A percentile compares a stretch with the other conserved stretches of the same genome.
These are phyloP conservation scores for Gasterosteus aculeatus DNA, from an alignment of 2,113 vertebrate genomes.

Conservation along the genomic window DNA sequence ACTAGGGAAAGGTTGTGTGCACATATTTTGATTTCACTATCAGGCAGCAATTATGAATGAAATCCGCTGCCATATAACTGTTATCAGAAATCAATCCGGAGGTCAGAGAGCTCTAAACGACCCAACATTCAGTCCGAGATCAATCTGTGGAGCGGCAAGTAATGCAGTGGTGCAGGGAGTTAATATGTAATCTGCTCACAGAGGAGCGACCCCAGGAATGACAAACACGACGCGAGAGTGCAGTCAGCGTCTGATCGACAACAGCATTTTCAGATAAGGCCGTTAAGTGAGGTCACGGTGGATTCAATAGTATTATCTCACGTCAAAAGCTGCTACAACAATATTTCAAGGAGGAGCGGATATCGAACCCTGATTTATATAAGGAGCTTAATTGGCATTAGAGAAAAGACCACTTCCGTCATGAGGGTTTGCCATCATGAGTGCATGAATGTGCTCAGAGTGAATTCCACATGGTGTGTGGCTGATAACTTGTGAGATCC, in stretches of 20 bases:
- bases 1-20: not conserved
- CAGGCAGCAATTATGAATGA: not conserved
- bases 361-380: constrained; percentile 21
- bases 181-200: constrained; percentile 44
- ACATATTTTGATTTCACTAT: not conserved
- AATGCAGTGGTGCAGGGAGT: constrained; percentile 4
- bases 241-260: not conserved
- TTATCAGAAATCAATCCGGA: not conserved
- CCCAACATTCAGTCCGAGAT: constrained; percentile 17
- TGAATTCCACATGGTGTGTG: not conserved
- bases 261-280: not conserved
- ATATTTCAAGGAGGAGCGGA: constrained; percentile 10
- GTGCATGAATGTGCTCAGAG: not conserved
- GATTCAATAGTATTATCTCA: constrained; percentile 16
- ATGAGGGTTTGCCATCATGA: not conserved
- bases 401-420: not conserved
- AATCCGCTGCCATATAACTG: not conserved
- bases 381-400: not conserved
- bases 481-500: not conserved
- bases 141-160: not conserved
- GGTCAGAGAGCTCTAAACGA: constrained; percentile 11
- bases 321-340: constrained; percentile 9
- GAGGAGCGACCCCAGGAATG: constrained; percentile 2
- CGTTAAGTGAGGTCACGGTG: not conserved
- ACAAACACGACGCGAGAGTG: not conserved